phyloP scores from a whole-genome alignment of 2,113 vertebrate species.

The Notothenia coriiceps region DNA sequence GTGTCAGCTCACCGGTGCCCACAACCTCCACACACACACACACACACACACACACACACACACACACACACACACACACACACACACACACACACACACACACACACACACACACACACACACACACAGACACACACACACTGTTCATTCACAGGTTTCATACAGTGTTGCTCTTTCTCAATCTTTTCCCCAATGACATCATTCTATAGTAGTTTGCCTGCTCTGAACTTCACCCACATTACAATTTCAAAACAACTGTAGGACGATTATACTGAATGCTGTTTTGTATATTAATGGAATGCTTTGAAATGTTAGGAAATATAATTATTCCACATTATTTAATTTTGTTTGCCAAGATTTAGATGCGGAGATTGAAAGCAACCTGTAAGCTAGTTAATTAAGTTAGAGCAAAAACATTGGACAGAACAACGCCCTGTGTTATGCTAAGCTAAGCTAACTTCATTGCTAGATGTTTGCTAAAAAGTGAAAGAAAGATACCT shows the following conservation, averaged over 20 bases:
- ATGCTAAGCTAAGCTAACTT: background rate
- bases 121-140: slow-evolving; percentile 37
- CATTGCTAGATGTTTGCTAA: background rate
- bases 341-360: background rate
- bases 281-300: too few relatives aligned
- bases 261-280: too few relatives aligned
- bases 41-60: too few relatives aligned
- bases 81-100: slow-evolving; percentile 35
- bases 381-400: background rate
- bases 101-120: slow-evolving; percentile 38
- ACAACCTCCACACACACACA: slow-evolving; percentile 27
- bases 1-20: slow-evolving; percentile 61
- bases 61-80: slow-evolving; percentile 3
- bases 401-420: background rate
- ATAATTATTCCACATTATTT: background rate
- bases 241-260: background rate
- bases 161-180: slow-evolving; percentile 42
- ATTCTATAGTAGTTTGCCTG: slow-evolving; percentile 17
- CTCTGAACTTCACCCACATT: slow-evolving; percentile 22
- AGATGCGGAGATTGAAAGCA: background rate
- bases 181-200: slow-evolving; percentile 33
- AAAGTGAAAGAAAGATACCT: too few relatives aligned
- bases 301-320: too few relatives aligned
- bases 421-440: too few relatives aligned
- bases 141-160: slow-evolving; percentile 51